Conservation (phyloP, 2,888 invertebrate genomes). For the Conus canariensis region DNA sequence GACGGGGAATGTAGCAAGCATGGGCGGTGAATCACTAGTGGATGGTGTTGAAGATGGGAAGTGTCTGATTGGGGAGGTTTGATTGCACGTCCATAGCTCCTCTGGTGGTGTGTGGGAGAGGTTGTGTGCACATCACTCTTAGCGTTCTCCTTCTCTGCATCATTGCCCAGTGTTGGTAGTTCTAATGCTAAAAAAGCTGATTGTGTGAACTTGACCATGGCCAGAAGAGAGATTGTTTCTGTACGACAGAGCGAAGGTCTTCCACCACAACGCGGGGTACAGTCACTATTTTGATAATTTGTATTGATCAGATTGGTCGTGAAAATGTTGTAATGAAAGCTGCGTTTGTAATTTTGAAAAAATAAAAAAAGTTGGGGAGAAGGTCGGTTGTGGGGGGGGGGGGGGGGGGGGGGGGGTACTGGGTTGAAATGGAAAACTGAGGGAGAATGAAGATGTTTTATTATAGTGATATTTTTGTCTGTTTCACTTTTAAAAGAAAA, state of each 20-base stretch:
- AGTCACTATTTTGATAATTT: not conserved
- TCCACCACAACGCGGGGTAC: slow-evolving; percentile 12
- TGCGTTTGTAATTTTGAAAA: too few species aligned
- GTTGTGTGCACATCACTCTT: not conserved
- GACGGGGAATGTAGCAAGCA: not conserved
- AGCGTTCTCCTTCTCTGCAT: not conserved
- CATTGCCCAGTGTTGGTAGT: not conserved
- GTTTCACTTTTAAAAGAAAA: too few species aligned
- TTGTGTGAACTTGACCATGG: not conserved
- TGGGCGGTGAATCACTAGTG: not conserved
- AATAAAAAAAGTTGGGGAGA: too few species aligned
- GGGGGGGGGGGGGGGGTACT: too few species aligned
- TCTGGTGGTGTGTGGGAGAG: slow-evolving; percentile 1
- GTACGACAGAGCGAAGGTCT: slow-evolving; percentile 21
- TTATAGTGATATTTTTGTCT: too few species aligned
- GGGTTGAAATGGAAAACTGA: too few species aligned
- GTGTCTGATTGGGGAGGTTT: slow-evolving; percentile 11
- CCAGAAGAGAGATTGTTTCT: slow-evolving; percentile 25
- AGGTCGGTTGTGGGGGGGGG: too few species aligned
- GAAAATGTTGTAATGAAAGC: too few species aligned
- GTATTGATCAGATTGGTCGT: too few species aligned
- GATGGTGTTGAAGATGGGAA: slow-evolving; percentile 14
- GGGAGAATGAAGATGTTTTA: too few species aligned
- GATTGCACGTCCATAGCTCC: slow-evolving; percentile 11
- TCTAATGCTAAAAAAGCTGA: not conserved